Evolutionary conservation across 1,140 invertebrate genomes (phyloP).

Genomic region (Kradibia gibbosae): DNA sequence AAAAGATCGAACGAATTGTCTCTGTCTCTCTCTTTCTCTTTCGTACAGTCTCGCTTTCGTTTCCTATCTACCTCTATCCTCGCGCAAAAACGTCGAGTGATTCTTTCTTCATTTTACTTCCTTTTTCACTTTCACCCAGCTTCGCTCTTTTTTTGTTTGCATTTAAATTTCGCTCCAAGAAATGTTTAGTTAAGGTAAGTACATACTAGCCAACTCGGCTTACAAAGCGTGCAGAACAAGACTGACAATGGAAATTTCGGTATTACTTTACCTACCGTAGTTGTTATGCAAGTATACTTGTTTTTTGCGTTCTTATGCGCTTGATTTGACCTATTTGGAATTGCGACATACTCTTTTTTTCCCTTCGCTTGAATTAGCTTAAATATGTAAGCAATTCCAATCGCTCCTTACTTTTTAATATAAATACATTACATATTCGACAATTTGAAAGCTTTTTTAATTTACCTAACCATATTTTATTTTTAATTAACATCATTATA

Average conservation of each 20-base stretch:
- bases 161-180: conserved; percentile 45
- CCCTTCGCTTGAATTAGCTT: background rate
- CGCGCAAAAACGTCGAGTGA: conserved; percentile 1
- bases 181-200: conserved; percentile 43
- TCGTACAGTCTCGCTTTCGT: background rate
- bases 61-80: background rate
- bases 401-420: background rate
- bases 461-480: no score
- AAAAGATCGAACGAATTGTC: conserved; percentile 37
- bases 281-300: background rate
- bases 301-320: background rate
- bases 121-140: conserved; percentile 27
- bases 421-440: background rate
- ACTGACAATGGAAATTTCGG: conserved; percentile 26
- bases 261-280: conserved; percentile 1
- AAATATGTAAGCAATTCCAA: background rate
- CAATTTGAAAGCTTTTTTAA: background rate
- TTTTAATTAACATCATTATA: no score
- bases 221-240: conserved; percentile 12
- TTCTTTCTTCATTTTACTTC: background rate
- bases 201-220: background rate
- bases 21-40: background rate
- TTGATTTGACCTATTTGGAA: background rate
- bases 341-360: background rate
- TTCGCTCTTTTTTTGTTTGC: conserved; percentile 42